phyloP scores from a whole-genome alignment of 2,797 vertebrate species.

The Chromobotia macracanthus region DNA sequence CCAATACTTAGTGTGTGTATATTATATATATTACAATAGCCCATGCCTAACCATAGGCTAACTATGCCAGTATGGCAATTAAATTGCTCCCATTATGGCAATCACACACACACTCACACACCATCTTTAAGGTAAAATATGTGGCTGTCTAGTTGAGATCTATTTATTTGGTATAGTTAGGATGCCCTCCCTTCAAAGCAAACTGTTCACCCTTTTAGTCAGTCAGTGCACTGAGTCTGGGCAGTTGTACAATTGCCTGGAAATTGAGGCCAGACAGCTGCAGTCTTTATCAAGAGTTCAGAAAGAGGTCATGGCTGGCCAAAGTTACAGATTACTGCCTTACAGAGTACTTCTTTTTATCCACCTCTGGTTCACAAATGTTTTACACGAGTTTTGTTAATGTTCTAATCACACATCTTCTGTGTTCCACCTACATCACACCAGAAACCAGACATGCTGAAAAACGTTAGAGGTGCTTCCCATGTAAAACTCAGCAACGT shows the following conservation, averaged over 20 bases:
- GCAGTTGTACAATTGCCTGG: slow-evolving; percentile 34
- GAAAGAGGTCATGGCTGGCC: slow-evolving; percentile 28
- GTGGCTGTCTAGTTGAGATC: too few relatives aligned
- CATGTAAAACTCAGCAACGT: too few relatives aligned
- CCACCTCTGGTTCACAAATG: slow-evolving; percentile 3
- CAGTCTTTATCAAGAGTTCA: slow-evolving; percentile 41
- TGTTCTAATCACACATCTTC: neutral
- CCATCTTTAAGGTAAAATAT: too few relatives aligned
- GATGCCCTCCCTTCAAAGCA: slow-evolving; percentile 11
- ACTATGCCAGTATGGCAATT: too few relatives aligned
- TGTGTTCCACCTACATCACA: slow-evolving; percentile 1
- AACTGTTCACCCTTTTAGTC: neutral
- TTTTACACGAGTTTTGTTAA: neutral
- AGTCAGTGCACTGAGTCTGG: neutral
- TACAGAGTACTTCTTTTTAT: neutral
- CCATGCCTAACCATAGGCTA: too few relatives aligned
- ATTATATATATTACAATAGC: too few relatives aligned
- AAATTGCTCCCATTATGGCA: too few relatives aligned
- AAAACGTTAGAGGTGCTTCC: too few relatives aligned
- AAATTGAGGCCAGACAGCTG: slow-evolving; percentile 42
- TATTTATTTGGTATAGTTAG: too few relatives aligned
- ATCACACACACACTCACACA: too few relatives aligned
- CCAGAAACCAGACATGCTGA: neutral
- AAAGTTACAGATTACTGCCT: neutral
- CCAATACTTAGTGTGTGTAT: neutral